Conservation (phyloP, 2,797 vertebrate species). For the Valencia hispanica region DNA sequence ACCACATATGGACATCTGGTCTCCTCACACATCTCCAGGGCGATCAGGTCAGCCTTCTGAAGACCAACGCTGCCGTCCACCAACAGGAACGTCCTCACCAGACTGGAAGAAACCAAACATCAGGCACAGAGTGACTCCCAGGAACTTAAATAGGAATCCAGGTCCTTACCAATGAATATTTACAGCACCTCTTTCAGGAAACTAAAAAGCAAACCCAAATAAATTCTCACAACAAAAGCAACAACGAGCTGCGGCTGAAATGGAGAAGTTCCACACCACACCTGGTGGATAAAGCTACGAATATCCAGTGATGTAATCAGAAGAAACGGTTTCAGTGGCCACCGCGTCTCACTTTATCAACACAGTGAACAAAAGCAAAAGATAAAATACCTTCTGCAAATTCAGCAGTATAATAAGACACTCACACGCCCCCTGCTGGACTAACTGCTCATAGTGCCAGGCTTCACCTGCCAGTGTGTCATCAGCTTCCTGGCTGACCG, state of each 20-base stretch:
- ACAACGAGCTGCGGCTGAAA: background rate
- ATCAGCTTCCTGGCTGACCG: no score
- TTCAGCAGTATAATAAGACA: no score
- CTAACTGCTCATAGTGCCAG: no score
- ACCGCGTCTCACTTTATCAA: no score
- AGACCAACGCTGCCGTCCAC: constrained; percentile 88
- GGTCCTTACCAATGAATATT: background rate
- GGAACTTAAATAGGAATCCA: background rate
- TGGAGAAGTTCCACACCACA: background rate
- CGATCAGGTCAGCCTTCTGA: constrained; percentile 85
- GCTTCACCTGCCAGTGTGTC: no score
- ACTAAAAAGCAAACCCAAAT: background rate
- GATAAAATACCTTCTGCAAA: background rate
- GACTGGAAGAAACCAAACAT: constrained; percentile 70
- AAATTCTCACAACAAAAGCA: background rate
- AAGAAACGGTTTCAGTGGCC: no score
- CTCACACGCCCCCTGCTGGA: no score
- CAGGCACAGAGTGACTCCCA: background rate
- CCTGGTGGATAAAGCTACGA: constrained; percentile 12
- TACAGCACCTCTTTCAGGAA: background rate
- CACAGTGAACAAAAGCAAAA: background rate
- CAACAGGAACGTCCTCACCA: constrained; percentile 92
- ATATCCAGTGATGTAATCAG: background rate
- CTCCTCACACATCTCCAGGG: constrained; percentile 95
- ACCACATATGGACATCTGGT: constrained; percentile 91